Base-by-base conservation (phyloP, 2,113 vertebrate species). In the Bostrychus sinensis region DNA sequence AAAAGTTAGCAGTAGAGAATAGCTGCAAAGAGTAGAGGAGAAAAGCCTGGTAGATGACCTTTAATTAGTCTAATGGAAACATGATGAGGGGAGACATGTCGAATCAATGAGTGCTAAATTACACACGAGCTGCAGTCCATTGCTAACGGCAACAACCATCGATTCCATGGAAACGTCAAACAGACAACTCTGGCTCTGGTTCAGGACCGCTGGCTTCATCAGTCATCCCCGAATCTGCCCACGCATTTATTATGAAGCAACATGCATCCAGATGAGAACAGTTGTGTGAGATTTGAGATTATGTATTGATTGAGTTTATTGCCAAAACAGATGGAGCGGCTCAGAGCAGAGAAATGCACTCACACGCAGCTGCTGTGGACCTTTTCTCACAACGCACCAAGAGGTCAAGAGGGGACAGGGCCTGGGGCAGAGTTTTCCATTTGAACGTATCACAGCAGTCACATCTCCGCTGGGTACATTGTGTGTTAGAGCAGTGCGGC, bases 261-360 rank as follows among this genome's bases (percentile, higher is more conserved):
- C 22, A 48, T 14, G n/a, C n/a, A 19, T 42, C 41, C 0, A 1
- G 20, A 46, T 4, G 45, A 14, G 25, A 48, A 48, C 19, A 10
- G 11, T 4, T 6, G 10, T 13, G 22, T n/a, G n/a, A n/a, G n/a
- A n/a, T 25, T 25, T 25, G 10, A 48, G 20, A 14, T 23, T 1
- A 12, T 25, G 45, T 25, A 14, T 26, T 1, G 5, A 25, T 48
- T 20, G 2, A 48, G 12, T 25, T 25, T 48, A 22, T n/a, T 48
- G 45, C 45, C 45, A 25, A 13, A 48, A 22, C 45, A 48, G 45
- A 48, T 25, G 45, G 45, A 48, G 43, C 11, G 20, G 20, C 43
- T 46, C 43, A 23, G 11, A 13, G 20, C 8, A 4, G 12, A 46
- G 45, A 22, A 48, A 48, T 48, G 45, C 22, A 48, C 45, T 45